Percentiles rank a stretch among this genome's conserved stretches.
Evolutionary conservation across 2,113 vertebrate species (phyloP).

Genomic region (Lepus timidus): DNA sequence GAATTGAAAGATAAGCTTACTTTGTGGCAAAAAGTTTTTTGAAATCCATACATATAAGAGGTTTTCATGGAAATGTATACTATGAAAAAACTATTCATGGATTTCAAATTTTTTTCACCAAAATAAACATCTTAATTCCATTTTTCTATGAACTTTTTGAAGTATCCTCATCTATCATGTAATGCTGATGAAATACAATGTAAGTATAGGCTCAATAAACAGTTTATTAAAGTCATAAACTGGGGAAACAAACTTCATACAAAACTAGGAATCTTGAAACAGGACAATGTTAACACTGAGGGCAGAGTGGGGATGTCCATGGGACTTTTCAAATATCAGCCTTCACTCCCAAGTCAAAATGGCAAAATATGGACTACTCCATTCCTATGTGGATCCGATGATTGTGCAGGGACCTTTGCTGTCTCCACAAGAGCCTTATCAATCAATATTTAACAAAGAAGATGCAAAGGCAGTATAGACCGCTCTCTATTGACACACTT

Average conservation of each 20-base stretch:
- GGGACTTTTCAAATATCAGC: neutral
- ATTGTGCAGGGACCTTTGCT: neutral
- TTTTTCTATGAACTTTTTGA: too few species aligned
- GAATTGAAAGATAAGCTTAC: too few species aligned
- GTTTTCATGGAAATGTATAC: too few species aligned
- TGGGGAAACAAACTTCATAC: neutral
- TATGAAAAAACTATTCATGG: too few species aligned
- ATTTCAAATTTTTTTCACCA: too few species aligned
- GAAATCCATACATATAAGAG: too few species aligned
- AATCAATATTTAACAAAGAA: neutral
- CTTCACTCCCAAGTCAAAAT: slow-evolving; percentile 11
- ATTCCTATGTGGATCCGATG: neutral
- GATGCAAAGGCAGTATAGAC: neutral
- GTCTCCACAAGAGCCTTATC: neutral
- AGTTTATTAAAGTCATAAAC: neutral
- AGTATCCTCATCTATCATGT: too few species aligned
- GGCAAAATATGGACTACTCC: neutral
- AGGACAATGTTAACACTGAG: neutral
- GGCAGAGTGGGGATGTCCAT: neutral
- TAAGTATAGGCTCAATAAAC: neutral
- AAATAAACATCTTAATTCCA: too few species aligned
- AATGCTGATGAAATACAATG: neutral
- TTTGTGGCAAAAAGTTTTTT: too few species aligned
- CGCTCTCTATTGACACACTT: neutral
- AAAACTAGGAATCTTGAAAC: neutral